Percentiles rank a stretch among this genome's conserved stretches.
phyloP scores from a whole-genome alignment of 2,888 invertebrate species.

The Epistrophella euchroma region DNA sequence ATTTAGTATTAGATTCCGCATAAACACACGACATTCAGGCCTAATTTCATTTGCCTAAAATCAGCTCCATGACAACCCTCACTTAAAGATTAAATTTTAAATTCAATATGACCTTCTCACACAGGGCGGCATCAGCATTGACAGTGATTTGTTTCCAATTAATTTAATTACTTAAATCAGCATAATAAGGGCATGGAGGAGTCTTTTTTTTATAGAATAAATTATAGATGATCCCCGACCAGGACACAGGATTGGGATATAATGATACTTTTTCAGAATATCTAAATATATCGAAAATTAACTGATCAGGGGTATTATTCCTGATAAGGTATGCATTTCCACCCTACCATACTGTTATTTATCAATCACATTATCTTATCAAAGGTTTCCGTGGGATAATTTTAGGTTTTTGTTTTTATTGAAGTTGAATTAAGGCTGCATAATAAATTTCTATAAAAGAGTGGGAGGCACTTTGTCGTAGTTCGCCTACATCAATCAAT shows the following conservation, averaged over 20 bases:
- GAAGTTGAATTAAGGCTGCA: conserved; percentile 56
- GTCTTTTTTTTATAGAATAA: conserved; percentile 13
- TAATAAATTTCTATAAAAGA: conserved; percentile 53
- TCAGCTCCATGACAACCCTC: neutral
- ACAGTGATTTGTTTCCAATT: conserved; percentile 36
- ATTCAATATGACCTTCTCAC: conserved; percentile 12
- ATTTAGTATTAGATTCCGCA: no score
- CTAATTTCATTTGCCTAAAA: neutral
- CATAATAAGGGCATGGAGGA: neutral
- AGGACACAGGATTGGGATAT: no score
- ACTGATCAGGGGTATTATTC: conserved; percentile 6
- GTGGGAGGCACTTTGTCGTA: neutral
- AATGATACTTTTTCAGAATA: neutral
- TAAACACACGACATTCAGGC: neutral
- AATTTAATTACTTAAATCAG: conserved; percentile 39
- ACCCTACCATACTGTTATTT: neutral
- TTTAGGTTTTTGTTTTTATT: conserved; percentile 44
- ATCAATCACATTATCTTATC: conserved; percentile 24
- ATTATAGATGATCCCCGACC: conserved; percentile 1
- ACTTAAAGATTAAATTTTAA: neutral
- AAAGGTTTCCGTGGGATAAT: conserved; percentile 22
- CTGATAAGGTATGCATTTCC: neutral
- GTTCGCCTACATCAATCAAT: conserved; percentile 58
- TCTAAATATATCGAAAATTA: neutral
- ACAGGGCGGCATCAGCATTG: neutral